Evolutionary conservation across 2,888 invertebrate species (phyloP), one percentile per base, ranked within the genome.

Genomic region (Trachelus tabidus): DNA sequence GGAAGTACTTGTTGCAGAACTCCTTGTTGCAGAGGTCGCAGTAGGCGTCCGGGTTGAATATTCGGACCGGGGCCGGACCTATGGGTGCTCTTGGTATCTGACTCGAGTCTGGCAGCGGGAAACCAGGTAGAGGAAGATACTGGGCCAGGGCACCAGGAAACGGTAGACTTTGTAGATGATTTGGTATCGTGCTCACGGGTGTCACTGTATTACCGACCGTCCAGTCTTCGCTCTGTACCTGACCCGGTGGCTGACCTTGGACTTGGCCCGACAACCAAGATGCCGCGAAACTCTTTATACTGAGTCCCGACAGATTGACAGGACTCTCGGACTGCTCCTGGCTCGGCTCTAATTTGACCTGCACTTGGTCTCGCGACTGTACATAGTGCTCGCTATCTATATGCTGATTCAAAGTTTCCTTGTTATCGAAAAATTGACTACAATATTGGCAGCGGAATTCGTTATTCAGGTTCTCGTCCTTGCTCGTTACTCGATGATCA

Each of bases 1-100:
- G 93, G 92, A 98, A 99, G 92, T 99, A 98, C 91, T 98, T 98
- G 93, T 99, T 98, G 93, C 99, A 99, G 92, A 99, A 99, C 92
- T 99, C 99, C 91, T 98, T 98, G 93, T 98, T 98, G 94, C 99
- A 99, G 80, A 98, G 94, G 90, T 98, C 98, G 92, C 99, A 99
- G 92, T 97, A 99, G 31, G 98, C 98, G 92, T 99, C 99, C 1
- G 97, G 98, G 92, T 99, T 98, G 92, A 98, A 98, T 88, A 98
- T 98, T 87, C 97, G 93, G 0, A 84, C 79, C 34, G 90, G 90
- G 0, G 89, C 83, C 12, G 90, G 88, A 4, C 89, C 90, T 80
- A 96, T 93, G 1, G 96, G 95, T 77, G 94, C 93, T 82, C 92
- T 90, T 75, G 89, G 91, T 3, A 90, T 83, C 76, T 90, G 89